A percentile compares a stretch with the other conserved stretches of the same genome.
Conservation (phyloP, 92 coral and sea anemone genomes). For the Palythoa caribaeorum region DNA sequence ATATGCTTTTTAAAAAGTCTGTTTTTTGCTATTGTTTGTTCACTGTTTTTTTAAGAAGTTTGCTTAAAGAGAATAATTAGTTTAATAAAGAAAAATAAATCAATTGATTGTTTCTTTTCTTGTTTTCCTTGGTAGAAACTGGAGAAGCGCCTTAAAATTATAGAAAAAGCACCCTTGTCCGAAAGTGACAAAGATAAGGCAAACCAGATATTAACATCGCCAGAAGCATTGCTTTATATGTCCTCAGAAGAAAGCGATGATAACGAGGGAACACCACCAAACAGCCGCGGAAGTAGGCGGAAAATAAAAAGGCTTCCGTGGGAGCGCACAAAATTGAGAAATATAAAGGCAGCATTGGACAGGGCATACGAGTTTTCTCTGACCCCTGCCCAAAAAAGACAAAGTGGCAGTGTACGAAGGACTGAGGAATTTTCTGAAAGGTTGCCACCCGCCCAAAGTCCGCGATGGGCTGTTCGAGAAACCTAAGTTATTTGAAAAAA, state of each 20-base stretch:
- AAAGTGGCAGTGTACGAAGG: too few species aligned
- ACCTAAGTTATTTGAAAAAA: too few species aligned
- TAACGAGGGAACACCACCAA: background rate
- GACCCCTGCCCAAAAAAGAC: too few species aligned
- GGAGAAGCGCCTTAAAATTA: slow-evolving; percentile 10
- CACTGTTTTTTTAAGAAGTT: background rate
- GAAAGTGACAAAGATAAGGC: slow-evolving; percentile 12
- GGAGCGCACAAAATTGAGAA: background rate
- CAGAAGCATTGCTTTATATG: background rate
- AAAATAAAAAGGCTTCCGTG: background rate
- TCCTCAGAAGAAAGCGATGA: slow-evolving; percentile 4
- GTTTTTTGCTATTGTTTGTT: background rate
- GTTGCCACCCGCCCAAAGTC: too few species aligned
- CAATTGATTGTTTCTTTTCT: background rate
- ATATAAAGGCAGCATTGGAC: background rate
- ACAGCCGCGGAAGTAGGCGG: slow-evolving; percentile 1
- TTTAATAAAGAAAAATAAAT: background rate
- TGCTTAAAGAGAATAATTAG: background rate
- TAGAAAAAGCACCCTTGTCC: slow-evolving; percentile 1
- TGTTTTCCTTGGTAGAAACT: slow-evolving; percentile 24
- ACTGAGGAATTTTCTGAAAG: too few species aligned
- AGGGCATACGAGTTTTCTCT: too few species aligned
- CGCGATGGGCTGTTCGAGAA: too few species aligned
- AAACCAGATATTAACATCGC: background rate
- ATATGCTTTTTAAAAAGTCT: background rate